Evolutionary conservation across 2,888 invertebrate genomes (phyloP), one percentile per base, ranked within the genome.

Genomic region (Eudasyphora cyanicolor): DNA sequence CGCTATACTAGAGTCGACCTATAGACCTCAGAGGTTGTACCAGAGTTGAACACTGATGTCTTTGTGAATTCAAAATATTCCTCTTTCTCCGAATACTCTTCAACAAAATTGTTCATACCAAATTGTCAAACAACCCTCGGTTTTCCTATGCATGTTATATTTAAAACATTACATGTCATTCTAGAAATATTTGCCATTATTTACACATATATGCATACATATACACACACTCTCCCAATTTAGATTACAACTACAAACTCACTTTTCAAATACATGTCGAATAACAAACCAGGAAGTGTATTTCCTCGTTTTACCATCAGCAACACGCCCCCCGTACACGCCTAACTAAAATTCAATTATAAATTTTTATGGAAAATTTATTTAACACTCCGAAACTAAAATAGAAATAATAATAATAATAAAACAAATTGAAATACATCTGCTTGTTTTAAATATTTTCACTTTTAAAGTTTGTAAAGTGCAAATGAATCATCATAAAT

Each of bases 321-420:
- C n/a, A n/a, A n/a, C n/a, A n/a, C n/a, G n/a, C n/a, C n/a, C n/a
- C 38, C 14, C 38, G 14, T 45, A 1, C n/a, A 45, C 12, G 6
- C 10, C 2, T 38, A n/a, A n/a, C n/a, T 21, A 57, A 54, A 54
- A 62, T 62, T 62, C 62, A 62, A 62, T 62, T 62, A 62, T 32
- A 29, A 32, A 62, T 32, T 62, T 62, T 3, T 62, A 32, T 32
- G 19, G 4, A 2, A 17, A 29, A 32, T 62, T 62, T 62, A 32
- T 62, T 62, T 62, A 62, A 62, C 32, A 62, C n/a, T 29, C 3
- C 1, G 24, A 24, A 54, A 54, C 54, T 24, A 21, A 21, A 24
- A 6, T 4, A 5, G 1, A 21, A 24, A 19, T 2, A 24, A 1
- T 19, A 24, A 8, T 2, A 17, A 49, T 2, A 5, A 49, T 3